phyloP scores from a whole-genome alignment of 2,888 invertebrate species.

The Enoplolaimus lenunculus region DNA sequence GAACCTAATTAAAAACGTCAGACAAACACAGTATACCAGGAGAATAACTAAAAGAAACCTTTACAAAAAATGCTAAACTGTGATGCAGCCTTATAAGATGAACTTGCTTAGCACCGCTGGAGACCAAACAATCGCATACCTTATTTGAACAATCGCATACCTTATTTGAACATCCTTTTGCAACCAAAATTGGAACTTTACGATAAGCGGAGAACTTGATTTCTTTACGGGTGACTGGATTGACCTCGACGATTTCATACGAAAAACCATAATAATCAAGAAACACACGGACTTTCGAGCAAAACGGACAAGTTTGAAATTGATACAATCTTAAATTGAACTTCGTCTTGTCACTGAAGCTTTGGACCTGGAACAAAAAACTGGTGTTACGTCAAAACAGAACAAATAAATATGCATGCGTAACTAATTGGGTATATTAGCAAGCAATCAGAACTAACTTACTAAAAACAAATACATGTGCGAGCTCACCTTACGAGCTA shows the following conservation, averaged over 20 bases:
- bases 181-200: slow-evolving; percentile 81
- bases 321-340: slow-evolving; percentile 77
- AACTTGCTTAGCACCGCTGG: too few relatives aligned
- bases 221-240: slow-evolving; percentile 77
- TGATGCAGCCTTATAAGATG: too few relatives aligned
- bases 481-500: neutral
- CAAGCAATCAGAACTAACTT: too few relatives aligned
- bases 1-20: too few relatives aligned
- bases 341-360: slow-evolving; percentile 54
- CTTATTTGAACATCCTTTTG: slow-evolving; percentile 46
- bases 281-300: slow-evolving; percentile 74
- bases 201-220: slow-evolving; percentile 80
- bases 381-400: too few relatives aligned
- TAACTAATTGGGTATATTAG: too few relatives aligned
- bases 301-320: slow-evolving; percentile 93
- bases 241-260: slow-evolving; percentile 90
- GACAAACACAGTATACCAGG: too few relatives aligned
- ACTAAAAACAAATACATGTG: neutral
- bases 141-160: too few relatives aligned
- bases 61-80: too few relatives aligned
- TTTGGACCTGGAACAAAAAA: too few relatives aligned
- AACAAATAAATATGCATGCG: too few relatives aligned
- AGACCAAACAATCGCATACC: too few relatives aligned
- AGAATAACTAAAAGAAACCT: neutral
- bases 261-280: slow-evolving; percentile 81